Evolutionary conservation across 2,113 vertebrate species (phyloP), one percentile per base, ranked within the genome.

Genomic region (Corythaixoides concolor): DNA sequence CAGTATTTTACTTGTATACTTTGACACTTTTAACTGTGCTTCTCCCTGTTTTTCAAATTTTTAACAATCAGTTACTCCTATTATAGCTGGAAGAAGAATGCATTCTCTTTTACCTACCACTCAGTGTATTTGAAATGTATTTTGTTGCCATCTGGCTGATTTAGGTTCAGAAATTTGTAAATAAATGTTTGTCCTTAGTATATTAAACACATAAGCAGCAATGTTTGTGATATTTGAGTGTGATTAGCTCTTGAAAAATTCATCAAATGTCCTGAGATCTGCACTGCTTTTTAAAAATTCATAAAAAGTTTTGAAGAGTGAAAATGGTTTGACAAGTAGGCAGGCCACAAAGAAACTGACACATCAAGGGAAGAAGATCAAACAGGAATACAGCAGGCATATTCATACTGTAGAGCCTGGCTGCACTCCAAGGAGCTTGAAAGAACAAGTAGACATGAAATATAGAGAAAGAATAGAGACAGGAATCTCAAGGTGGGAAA

Each of bases 281-380:
- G 85, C 89, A 83, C 45, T 49, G 76, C 94, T 97, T 97, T 96
- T 98, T 97, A 96, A 97, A 98, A 98, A 98, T 97, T 96, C 97
- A 94, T 97, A 95, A 56, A 92, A 97, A 96, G 90, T 98, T 98
- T 98, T 97, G 97, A 98, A 97, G 97, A 97, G 96, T 97, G 94
- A 97, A 98, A 98, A 97, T 90, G 91, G 88, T 93, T 97, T 98
- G 97, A 98, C 97, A 97, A 97, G 98, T 95, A 98, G 97, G 96
- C 96, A 98, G 95, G 90, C 95, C 97, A 97, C 97, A 98, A 97
- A 98, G 98, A 96, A 97, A 91, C 97, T 95, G 97, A 96, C 97
- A 97, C 98, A 97, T 98, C 97, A 98, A 98, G 98, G 95, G 95
- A 97, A 96, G 94, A 80, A 98, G 98, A 98, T 98, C 97, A 98